Evolutionary conservation across 2,888 invertebrate species (phyloP).

Genomic region (Isotomurus palustris): DNA sequence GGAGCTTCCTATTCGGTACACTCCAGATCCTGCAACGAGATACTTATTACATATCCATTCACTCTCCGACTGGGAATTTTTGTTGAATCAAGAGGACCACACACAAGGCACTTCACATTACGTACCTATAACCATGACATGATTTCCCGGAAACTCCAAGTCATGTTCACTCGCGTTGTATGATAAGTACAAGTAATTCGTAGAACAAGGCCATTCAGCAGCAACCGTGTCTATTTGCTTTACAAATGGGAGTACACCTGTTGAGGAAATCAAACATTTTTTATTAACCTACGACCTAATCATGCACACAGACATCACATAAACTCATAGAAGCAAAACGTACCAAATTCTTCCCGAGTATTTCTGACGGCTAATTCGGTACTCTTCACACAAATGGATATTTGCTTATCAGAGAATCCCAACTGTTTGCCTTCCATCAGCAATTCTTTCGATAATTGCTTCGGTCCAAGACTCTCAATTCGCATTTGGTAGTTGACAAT

Average conservation of each 20-base stretch:
- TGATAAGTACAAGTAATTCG: conserved; percentile 97
- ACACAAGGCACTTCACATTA: too few relatives aligned
- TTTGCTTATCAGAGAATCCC: conserved; percentile 96
- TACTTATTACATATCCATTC: too few relatives aligned
- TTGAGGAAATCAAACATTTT: neutral
- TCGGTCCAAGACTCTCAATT: conserved; percentile 63
- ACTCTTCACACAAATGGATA: conserved; percentile 78
- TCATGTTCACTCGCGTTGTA: conserved; percentile 86
- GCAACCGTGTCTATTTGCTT: conserved; percentile 99
- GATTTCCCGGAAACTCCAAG: conserved; percentile 67
- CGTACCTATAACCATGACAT: conserved; percentile 78
- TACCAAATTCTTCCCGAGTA: conserved; percentile 62
- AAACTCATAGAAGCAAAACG: conserved; percentile 14
- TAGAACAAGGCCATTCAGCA: conserved; percentile 97
- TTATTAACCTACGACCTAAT: too few relatives aligned
- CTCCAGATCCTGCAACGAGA: conserved; percentile 68
- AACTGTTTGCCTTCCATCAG: conserved; percentile 81
- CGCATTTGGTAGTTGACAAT: conserved; percentile 70
- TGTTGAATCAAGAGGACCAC: too few relatives aligned
- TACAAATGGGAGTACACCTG: conserved; percentile 73
- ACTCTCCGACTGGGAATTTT: too few relatives aligned
- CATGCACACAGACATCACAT: too few relatives aligned
- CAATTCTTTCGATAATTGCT: conserved; percentile 59
- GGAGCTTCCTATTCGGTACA: conserved; percentile 96
- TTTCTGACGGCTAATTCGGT: conserved; percentile 79